These are phyloP conservation scores for Charina bottae DNA, from an alignment of 2,113 vertebrate genomes.

Conservation along the genomic window DNA sequence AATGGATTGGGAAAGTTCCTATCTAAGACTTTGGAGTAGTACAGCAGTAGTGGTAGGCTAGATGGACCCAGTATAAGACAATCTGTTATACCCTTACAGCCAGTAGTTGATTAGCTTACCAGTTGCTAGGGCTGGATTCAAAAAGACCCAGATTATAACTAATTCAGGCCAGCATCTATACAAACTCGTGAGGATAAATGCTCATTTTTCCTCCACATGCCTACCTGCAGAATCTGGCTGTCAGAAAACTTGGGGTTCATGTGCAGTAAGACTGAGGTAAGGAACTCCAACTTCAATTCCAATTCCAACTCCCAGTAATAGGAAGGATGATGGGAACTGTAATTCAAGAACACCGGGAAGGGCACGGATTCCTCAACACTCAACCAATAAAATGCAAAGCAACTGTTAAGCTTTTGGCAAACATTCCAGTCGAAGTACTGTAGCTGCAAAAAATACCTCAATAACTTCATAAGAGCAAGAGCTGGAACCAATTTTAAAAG, in stretches of 20 bases:
- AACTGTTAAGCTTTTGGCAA: conserved; percentile 4
- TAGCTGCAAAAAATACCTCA: conserved; percentile 33
- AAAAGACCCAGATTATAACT: background rate
- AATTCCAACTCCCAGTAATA: background rate
- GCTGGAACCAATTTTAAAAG: conserved; percentile 66
- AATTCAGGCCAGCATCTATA: background rate
- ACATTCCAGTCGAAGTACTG: conserved; percentile 7
- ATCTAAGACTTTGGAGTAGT: background rate
- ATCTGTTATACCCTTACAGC: background rate
- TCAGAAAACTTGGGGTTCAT: background rate
- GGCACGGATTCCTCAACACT: background rate
- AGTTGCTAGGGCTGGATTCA: background rate
- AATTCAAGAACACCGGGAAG: background rate
- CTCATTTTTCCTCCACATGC: background rate
- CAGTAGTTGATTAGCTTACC: background rate
- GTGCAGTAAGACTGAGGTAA: background rate
- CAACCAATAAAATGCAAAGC: background rate
- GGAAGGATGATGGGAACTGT: background rate
- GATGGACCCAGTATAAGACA: background rate
- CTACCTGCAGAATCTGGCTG: background rate
- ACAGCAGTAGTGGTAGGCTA: background rate
- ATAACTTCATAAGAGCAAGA: conserved; percentile 45
- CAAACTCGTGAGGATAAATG: background rate
- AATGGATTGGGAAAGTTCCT: background rate
- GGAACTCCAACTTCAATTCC: background rate